Evolutionary conservation across 2,113 vertebrate genomes (phyloP).

Genomic region (Entomyzon cyanotis): DNA sequence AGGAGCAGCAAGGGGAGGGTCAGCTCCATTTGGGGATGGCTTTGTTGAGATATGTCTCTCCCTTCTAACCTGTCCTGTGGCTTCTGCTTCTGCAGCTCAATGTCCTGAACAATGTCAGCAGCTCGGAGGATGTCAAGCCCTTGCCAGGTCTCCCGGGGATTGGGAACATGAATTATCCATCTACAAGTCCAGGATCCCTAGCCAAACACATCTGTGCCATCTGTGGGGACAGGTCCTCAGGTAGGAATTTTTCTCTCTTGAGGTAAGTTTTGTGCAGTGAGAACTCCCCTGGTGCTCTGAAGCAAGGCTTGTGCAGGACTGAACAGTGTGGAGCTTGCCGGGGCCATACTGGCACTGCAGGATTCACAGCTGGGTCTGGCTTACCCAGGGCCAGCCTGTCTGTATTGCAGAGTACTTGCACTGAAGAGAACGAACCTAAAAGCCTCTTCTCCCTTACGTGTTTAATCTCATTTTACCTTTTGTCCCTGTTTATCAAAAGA

Average conservation of each 20-base stretch:
- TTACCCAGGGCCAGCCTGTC: background rate
- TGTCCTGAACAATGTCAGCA: constrained; percentile 84
- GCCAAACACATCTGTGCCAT: constrained; percentile 97
- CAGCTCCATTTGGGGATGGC: background rate
- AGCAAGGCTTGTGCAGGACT: background rate
- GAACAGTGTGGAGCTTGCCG: rapidly evolving
- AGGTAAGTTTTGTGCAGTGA: background rate
- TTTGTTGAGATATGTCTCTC: background rate
- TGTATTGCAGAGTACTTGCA: background rate
- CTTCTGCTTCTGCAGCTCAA: constrained; percentile 79
- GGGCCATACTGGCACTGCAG: background rate
- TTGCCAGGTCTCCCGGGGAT: constrained; percentile 83
- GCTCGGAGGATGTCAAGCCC: constrained; percentile 91
- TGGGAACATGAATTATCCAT: constrained; percentile 86
- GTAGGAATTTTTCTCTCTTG: constrained; percentile 65
- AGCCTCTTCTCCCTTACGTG: background rate
- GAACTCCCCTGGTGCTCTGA: background rate
- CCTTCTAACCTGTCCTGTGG: background rate
- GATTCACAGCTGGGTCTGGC: background rate
- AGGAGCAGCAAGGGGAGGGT: background rate
- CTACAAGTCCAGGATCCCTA: constrained; percentile 87
- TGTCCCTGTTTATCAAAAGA: background rate
- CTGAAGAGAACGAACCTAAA: background rate
- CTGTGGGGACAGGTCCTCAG: constrained; percentile 96
- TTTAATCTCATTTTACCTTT: background rate